phyloP scores from a whole-genome alignment of 2,888 invertebrate genomes.

The Meiosimyza platycephala region DNA sequence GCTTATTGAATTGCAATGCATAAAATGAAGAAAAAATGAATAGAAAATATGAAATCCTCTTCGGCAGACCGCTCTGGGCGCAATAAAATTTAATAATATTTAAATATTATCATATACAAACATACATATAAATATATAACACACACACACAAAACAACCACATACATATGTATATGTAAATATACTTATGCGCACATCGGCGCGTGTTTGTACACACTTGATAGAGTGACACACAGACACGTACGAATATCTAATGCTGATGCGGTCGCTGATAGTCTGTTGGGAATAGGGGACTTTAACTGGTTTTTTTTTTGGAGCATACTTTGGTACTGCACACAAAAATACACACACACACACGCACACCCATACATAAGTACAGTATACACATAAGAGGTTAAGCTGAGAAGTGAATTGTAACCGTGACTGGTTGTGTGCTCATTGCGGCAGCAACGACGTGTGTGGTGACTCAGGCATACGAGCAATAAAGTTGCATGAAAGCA shows the following conservation, averaged over 20 bases:
- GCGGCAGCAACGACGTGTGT: neutral
- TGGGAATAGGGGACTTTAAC: slow-evolving; percentile 37
- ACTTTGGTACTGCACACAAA: slow-evolving; percentile 1
- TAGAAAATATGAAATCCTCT: too few species aligned
- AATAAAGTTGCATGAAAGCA: too few species aligned
- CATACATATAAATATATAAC: neutral
- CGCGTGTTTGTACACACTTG: neutral
- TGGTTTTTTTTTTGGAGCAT: neutral
- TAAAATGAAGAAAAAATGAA: too few species aligned
- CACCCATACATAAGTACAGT: neutral
- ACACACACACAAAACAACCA: slow-evolving; percentile 8
- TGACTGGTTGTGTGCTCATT: neutral
- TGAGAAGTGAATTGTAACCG: neutral
- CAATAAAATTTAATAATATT: too few species aligned
- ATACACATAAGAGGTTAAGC: neutral
- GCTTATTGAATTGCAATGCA: too few species aligned
- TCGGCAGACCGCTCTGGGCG: too few species aligned
- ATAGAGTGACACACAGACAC: neutral
- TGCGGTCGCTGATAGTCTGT: slow-evolving; percentile 40
- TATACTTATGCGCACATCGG: neutral
- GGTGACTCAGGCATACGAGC: neutral
- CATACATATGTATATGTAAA: neutral
- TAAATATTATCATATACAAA: neutral
- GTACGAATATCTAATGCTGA: slow-evolving; percentile 26
- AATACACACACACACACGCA: neutral